A percentile compares a stretch with the other conserved stretches of the same genome.
Conservation (phyloP, 2,113 vertebrate species). For the Bubo scandiacus region DNA sequence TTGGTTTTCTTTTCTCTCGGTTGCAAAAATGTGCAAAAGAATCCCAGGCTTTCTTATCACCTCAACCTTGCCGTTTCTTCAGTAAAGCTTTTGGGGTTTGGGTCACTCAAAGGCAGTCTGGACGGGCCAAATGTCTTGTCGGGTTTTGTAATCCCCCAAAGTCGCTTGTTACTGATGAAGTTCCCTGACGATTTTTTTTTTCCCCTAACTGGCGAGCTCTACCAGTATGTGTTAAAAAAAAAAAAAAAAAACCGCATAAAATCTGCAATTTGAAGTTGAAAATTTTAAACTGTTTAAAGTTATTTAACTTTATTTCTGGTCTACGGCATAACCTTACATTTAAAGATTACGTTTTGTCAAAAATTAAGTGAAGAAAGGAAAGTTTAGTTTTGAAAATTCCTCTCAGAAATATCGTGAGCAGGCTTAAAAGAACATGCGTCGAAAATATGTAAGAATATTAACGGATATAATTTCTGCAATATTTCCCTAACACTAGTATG, state of each 20-base stretch:
- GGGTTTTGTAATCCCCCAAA: not conserved
- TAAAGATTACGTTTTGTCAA: not conserved
- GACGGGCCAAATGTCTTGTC: not conserved
- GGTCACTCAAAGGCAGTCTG: not conserved
- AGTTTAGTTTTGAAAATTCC: not conserved
- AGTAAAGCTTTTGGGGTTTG: not conserved
- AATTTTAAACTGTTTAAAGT: not conserved
- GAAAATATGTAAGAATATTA: not conserved
- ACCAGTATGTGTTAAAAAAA: not conserved
- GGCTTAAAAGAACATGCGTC: not conserved
- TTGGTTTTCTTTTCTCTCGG: not conserved
- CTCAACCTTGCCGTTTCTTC: not conserved
- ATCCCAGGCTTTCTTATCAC: not conserved
- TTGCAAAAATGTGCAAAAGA: not conserved
- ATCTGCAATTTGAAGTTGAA: not conserved
- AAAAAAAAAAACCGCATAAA: not conserved
- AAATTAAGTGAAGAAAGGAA: not conserved
- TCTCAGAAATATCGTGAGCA: not conserved
- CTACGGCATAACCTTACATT: rapidly evolving
- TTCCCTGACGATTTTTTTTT: not conserved
- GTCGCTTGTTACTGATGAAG: not conserved
- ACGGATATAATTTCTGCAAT: not conserved
- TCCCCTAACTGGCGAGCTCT: not conserved
- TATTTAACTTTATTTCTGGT: not conserved
- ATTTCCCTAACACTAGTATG: not conserved